Base-by-base conservation (phyloP, 2,113 vertebrate genomes). In the Poecile atricapillus region DNA sequence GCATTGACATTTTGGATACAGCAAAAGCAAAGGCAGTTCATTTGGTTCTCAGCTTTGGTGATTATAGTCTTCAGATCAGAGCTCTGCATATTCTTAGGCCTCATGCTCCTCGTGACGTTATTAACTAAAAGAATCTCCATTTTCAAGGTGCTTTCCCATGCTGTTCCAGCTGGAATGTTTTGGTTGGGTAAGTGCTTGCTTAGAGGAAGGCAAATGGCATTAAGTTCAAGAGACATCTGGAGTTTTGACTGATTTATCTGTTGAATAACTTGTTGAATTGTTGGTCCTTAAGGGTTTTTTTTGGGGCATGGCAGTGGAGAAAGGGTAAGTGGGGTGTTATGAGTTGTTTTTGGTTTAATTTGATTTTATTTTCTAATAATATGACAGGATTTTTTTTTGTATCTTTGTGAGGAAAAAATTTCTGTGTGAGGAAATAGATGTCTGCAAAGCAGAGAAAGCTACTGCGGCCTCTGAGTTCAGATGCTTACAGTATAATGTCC, bases 11-110 rank as follows among this genome's bases (percentile, higher is more conserved):
- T 98, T 59, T 99, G 99, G 99, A 98, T 99, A 97, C 98, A 98
- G 90, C 98, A 98, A 79, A 98, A 97, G 53, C 97, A 98, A 27
- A 94, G 97, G 18, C 77, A 87, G 3, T 99, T 99, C 96, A 95
- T 99, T 97, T 95, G 98, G 98, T 98, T 99, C 81, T 99, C 99
- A 7, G 99, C 99, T 17, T 96, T 99, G 13, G 98, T 97, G 59
- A 98, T 99, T 93, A 98, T 99, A 23, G 98, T 99, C 95, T 99
- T 99, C 97, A 98, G 99, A 49, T 98, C 98, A 0, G 99, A 99
- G 93, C 98, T 99, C 46, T 98, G 98, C 96, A 97, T 99, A 90
- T 97, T 99, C 52, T 90, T 99, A 91, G 99, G 99, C 62, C 97
- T 99, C 47, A 98, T 99, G 98, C 96, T 99, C 68, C 95, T 99